Conservation (phyloP, 2,113 vertebrate genomes). For the Rhinolophus ferrumequinum region DNA sequence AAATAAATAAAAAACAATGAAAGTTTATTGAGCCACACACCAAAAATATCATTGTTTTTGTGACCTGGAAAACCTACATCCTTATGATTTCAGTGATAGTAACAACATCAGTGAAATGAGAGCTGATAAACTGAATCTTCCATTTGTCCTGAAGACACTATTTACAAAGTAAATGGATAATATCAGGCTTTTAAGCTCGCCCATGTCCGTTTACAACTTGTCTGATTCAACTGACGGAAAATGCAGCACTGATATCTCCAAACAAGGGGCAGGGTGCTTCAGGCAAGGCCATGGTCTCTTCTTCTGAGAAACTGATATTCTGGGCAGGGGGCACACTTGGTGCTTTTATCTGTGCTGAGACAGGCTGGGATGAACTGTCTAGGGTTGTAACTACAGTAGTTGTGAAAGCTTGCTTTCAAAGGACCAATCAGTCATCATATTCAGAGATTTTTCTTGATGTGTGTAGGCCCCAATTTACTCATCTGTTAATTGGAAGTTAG, state of each 20-base stretch:
- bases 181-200: neutral
- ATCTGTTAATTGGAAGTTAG: neutral
- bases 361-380: neutral
- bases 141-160: neutral
- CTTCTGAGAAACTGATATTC: neutral
- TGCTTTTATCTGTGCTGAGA: neutral
- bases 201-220: neutral
- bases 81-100: neutral
- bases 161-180: neutral
- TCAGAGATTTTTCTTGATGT: neutral
- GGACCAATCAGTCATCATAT: neutral
- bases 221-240: neutral
- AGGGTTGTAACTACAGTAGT: neutral
- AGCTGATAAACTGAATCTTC: neutral
- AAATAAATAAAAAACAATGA: constrained; percentile 86
- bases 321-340: neutral
- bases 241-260: neutral
- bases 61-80: neutral
- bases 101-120: neutral
- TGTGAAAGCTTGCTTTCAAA: neutral
- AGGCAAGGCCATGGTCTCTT: neutral
- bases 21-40: constrained; percentile 86
- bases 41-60: neutral
- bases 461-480: neutral
- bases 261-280: neutral